Base-by-base conservation (phyloP, 1,140 invertebrate species). In the Drosophila santomea region DNA sequence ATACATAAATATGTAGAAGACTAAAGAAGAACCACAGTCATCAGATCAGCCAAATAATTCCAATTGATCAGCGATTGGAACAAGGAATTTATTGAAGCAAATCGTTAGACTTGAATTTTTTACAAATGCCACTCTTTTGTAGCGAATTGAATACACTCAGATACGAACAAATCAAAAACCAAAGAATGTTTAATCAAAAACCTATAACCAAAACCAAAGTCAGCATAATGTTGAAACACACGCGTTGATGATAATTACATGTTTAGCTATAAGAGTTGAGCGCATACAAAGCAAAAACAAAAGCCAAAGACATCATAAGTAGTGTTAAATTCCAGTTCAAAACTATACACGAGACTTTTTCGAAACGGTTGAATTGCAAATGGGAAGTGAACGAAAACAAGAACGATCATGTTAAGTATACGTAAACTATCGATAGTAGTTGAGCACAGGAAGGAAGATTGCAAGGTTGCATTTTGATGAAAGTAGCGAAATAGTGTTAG, bases 71-170 rank as follows among this genome's bases (percentile, higher is more conserved):
- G 38, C 63, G 54, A 56, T 81, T 80, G 78, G 78, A 77, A 71
- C 57, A 86, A 77, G 84, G 83, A 88, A 88, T 88, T 88, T 88
- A 88, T 83, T 83, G 51, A 74, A 69, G 56, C 52, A 86, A 88
- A 86, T 76, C 74, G 83, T 86, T 86, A 88, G 83, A 86, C 83
- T 86, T 86, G 79, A 86, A 84, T 75, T 89, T 86, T 86, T 66
- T 89, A 89, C 75, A 56, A 86, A 72, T 38, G 74, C 66, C 67
- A 78, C 80, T 71, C 79, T 86, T 85, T 86, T 86, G 74, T 86
- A 85, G 69, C 56, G 64, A 76, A 84, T 84, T 83, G 63, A 82
- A 54, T 54, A 54, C 62, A 66, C 45, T 36, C 35, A 39, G 36
- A 59, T 25, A 55, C 47, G 28, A 59, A 54, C 32, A 59, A 64